Evolutionary conservation across 1,140 invertebrate genomes (phyloP).

Genomic region (Zophobas atratus): DNA sequence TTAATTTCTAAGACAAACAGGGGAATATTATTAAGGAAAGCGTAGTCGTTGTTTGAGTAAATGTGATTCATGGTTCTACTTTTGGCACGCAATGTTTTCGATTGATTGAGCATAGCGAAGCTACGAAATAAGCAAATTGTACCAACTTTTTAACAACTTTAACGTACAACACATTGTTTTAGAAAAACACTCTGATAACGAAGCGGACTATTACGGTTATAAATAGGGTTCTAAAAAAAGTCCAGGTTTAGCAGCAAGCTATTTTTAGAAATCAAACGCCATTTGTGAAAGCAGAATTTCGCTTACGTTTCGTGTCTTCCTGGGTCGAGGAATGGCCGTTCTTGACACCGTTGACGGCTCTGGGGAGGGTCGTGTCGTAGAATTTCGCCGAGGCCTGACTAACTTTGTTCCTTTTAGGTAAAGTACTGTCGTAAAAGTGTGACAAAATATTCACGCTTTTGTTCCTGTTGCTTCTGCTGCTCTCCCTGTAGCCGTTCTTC

Average conservation of each 20-base stretch:
- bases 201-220: conserved; percentile 42
- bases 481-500: conserved; percentile 46
- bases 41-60: conserved; percentile 61
- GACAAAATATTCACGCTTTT: conserved; percentile 62
- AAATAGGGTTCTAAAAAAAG: conserved; percentile 54
- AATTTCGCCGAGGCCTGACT: conserved; percentile 15
- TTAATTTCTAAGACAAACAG: conserved; percentile 66
- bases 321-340: conserved; percentile 8
- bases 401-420: conserved; percentile 19
- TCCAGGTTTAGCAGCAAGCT: conserved; percentile 41
- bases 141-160: conserved; percentile 59
- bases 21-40: conserved; percentile 62
- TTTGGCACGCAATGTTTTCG: conserved; percentile 20
- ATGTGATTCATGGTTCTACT: conserved; percentile 51
- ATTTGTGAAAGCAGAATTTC: conserved; percentile 33
- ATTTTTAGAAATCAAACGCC: conserved; percentile 43
- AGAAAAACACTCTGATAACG: conserved; percentile 21
- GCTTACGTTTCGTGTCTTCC: conserved; percentile 28
- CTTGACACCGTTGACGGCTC: neutral
- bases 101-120: conserved; percentile 32
- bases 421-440: conserved; percentile 58
- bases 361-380: neutral
- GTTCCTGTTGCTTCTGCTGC: conserved; percentile 51
- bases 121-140: conserved; percentile 47
- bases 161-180: conserved; percentile 57